Conservation (phyloP, 2,797 vertebrate genomes). For the Phoxinus dragarum region DNA sequence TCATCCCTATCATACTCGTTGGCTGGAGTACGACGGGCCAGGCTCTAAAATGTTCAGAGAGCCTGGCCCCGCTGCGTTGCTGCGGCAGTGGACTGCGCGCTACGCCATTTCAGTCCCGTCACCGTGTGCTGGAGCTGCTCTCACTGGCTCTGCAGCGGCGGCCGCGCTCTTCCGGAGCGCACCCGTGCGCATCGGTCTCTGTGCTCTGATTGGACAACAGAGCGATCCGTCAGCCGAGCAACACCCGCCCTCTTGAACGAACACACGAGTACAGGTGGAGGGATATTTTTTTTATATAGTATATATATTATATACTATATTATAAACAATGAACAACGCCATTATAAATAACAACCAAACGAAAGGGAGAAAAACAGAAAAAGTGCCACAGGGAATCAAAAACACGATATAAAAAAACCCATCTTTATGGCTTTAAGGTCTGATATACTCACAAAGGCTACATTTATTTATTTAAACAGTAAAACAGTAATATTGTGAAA, state of each 20-base stretch:
- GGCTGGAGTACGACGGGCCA: not conserved
- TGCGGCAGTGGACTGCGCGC: not conserved
- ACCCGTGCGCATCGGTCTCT: not conserved
- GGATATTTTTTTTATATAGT: no score
- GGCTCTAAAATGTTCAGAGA: slow-evolving; percentile 17
- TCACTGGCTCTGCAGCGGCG: not conserved
- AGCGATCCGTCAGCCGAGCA: not conserved
- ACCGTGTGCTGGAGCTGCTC: not conserved
- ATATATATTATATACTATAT: no score
- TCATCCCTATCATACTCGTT: not conserved
- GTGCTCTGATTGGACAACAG: slow-evolving; percentile 34
- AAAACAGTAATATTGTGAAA: not conserved
- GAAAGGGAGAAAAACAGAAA: not conserved
- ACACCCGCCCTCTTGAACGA: not conserved
- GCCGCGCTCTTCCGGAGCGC: slow-evolving; percentile 28
- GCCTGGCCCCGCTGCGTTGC: slow-evolving; percentile 23
- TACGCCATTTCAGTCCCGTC: slow-evolving; percentile 61
- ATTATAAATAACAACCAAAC: no score
- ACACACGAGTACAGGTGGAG: not conserved
- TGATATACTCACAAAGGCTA: not conserved
- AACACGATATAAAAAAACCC: not conserved
- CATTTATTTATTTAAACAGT: not conserved
- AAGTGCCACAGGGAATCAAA: not conserved
- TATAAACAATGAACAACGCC: no score
- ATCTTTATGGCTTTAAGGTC: not conserved